phyloP scores from a whole-genome alignment of 2,113 vertebrate species.

The Anhinga rufa region DNA sequence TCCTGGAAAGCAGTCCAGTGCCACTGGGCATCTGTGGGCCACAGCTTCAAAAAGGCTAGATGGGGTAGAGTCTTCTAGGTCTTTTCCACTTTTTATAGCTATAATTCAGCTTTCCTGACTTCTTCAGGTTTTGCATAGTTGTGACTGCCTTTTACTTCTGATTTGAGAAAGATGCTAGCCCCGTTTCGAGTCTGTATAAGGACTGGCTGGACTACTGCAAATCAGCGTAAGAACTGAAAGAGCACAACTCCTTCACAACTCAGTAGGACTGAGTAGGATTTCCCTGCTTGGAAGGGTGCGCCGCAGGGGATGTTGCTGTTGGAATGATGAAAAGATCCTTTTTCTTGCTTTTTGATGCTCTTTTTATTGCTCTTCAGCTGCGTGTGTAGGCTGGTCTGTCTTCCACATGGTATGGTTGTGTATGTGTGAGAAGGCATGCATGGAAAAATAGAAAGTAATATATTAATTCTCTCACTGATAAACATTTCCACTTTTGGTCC shows the following conservation, averaged over 20 bases:
- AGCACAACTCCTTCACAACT: not conserved
- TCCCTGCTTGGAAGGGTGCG: not conserved
- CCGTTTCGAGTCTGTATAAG: rapidly evolving
- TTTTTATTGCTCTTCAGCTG: not conserved
- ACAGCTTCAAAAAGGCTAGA: not conserved
- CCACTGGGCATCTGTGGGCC: rapidly evolving
- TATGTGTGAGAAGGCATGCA: not conserved
- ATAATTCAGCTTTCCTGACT: not conserved
- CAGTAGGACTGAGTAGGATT: not conserved
- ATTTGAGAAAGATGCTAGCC: not conserved
- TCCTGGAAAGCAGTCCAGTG: not conserved
- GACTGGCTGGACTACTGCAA: not conserved
- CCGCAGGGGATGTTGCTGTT: not conserved
- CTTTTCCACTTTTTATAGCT: not conserved
- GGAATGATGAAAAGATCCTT: not conserved
- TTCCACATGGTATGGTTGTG: not conserved
- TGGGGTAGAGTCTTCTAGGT: not conserved
- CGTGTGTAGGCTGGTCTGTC: not conserved
- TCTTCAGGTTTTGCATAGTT: not conserved
- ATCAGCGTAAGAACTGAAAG: not conserved
- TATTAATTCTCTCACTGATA: not conserved
- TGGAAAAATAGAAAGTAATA: not conserved
- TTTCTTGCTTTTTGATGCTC: not conserved
- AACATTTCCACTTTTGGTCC: not conserved
- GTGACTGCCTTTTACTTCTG: not conserved